A percentile compares a stretch with the other conserved stretches of the same genome.
Conservation (phyloP, 2,113 vertebrate genomes). For the Colaptes auratus region DNA sequence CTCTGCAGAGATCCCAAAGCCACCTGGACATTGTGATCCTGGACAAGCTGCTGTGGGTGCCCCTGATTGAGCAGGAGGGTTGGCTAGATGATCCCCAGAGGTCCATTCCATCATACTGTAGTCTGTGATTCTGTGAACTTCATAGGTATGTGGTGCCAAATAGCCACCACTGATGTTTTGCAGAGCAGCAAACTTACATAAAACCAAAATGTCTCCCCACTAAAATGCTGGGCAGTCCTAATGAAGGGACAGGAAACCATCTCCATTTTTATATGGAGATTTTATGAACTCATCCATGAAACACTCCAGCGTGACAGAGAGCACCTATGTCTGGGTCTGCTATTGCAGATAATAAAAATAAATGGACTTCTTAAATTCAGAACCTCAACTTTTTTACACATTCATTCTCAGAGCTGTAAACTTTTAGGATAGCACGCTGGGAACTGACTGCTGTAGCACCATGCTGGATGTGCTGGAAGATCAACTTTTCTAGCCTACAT, state of each 20-base stretch:
- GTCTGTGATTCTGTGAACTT: not conserved
- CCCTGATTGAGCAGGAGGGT: too few relatives aligned
- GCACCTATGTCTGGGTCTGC: not conserved
- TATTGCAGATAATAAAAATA: slow-evolving; percentile 18
- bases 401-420: not conserved
- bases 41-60: too few relatives aligned
- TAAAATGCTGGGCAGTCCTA: not conserved
- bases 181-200: not conserved
- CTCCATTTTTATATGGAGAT: not conserved
- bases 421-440: not conserved
- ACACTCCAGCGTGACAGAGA: not conserved
- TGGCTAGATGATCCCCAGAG: too few relatives aligned
- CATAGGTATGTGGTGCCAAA: accelerated
- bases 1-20: too few relatives aligned
- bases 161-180: not conserved
- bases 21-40: too few relatives aligned
- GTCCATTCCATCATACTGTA: too few relatives aligned
- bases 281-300: not conserved
- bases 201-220: not conserved
- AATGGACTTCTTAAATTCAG: slow-evolving; percentile 16
- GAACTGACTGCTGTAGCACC: not conserved
- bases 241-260: not conserved
- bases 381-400: not conserved
- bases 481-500: not conserved
- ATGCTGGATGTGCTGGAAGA: not conserved